phyloP scores from a whole-genome alignment of 2,888 invertebrate genomes.

The Schrankia costaestrigalis region DNA sequence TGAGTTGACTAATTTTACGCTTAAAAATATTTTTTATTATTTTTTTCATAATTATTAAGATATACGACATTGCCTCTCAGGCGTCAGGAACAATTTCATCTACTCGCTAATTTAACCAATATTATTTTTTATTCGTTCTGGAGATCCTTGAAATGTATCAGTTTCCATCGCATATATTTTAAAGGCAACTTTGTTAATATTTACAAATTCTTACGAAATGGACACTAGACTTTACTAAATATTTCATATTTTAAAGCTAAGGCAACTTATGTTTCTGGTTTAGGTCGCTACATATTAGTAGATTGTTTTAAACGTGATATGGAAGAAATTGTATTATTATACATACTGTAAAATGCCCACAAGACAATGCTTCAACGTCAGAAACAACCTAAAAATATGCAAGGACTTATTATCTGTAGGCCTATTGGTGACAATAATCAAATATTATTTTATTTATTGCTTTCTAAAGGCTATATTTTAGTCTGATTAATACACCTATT shows the following conservation, averaged over 20 bases:
- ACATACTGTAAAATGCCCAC: too few relatives aligned
- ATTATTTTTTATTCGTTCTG: conserved; percentile 53
- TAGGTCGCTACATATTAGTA: too few relatives aligned
- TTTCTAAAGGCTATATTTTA: conserved; percentile 23
- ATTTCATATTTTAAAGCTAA: conserved; percentile 26
- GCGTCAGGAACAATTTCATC: conserved; percentile 80
- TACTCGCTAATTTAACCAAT: conserved; percentile 77
- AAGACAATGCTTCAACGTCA: too few relatives aligned
- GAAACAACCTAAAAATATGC: too few relatives aligned
- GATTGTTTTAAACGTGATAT: too few relatives aligned
- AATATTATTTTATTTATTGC: conserved; percentile 25
- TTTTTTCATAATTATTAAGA: conserved; percentile 65
- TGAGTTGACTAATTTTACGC: conserved; percentile 72
- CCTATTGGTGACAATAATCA: conserved; percentile 12
- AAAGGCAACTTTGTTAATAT: conserved; percentile 29
- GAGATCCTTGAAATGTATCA: conserved; percentile 59
- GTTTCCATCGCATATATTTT: conserved; percentile 73
- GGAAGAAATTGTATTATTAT: too few relatives aligned
- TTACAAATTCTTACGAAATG: conserved; percentile 27
- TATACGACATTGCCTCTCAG: conserved; percentile 77
- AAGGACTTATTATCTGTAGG: conserved; percentile 22
- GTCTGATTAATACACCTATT: conserved; percentile 6
- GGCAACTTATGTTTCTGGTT: conserved; percentile 26
- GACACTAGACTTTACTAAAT: conserved; percentile 19
- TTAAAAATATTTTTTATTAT: conserved; percentile 49